Evolutionary conservation across 30 jellyfish, hydroid and myxozoan species (phyloP).

Genomic region (Cassiopea xamachana): DNA sequence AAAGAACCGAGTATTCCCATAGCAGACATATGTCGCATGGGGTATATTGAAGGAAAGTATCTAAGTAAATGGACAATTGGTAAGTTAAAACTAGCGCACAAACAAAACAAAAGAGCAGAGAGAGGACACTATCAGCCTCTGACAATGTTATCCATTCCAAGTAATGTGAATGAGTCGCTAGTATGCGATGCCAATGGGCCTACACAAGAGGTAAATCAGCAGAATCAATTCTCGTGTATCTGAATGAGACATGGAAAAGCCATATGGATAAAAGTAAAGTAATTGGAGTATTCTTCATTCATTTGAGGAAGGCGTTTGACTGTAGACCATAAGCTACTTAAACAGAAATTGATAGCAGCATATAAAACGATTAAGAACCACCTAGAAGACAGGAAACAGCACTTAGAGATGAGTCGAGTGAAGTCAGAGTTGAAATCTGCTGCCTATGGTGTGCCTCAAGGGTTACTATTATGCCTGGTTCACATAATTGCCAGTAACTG

Average conservation of each 20-base stretch:
- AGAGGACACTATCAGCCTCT: slow-evolving; percentile 58
- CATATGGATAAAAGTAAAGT: slow-evolving; percentile 44
- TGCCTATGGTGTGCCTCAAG: slow-evolving; percentile 69
- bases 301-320: slow-evolving; percentile 67
- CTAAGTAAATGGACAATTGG: slow-evolving; percentile 25
- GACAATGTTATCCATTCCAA: slow-evolving; percentile 60
- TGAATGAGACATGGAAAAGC: slow-evolving; percentile 65
- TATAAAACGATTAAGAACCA: neutral
- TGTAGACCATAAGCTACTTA: slow-evolving; percentile 34
- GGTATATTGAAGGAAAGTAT: slow-evolving; percentile 13
- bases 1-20: neutral
- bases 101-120: slow-evolving; percentile 22
- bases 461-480: slow-evolving; percentile 60
- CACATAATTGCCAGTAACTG: too few species aligned
- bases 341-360: slow-evolving; percentile 43
- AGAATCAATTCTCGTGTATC: slow-evolving; percentile 44
- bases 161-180: slow-evolving; percentile 47
- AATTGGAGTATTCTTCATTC: slow-evolving; percentile 55
- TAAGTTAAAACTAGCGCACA: slow-evolving; percentile 32
- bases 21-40: slow-evolving; percentile 26
- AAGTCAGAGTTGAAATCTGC: slow-evolving; percentile 27
- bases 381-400: slow-evolving; percentile 42
- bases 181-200: slow-evolving; percentile 71
- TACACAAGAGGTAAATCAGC: slow-evolving; percentile 50
- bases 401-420: slow-evolving; percentile 41